Percentiles rank a stretch among this genome's conserved stretches.
Conservation (phyloP, 2,888 invertebrate species). For the Tenthredo mesomela region DNA sequence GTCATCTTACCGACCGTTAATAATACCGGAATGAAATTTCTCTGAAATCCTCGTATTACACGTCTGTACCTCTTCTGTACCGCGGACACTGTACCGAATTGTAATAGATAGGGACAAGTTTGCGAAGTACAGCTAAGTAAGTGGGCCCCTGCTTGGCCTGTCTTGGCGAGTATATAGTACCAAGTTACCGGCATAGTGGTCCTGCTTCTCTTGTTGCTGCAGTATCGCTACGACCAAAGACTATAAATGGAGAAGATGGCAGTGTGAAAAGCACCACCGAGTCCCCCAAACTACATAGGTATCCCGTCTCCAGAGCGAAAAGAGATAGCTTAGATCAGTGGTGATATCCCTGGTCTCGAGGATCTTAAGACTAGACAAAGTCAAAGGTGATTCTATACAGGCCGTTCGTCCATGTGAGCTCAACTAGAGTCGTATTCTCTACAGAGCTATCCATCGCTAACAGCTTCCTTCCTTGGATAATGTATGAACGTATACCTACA, state of each 20-base stretch:
- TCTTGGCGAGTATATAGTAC: conserved; percentile 29
- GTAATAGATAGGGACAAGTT: conserved; percentile 49
- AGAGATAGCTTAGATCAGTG: conserved; percentile 24
- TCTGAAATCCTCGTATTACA: not conserved
- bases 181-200: conserved; percentile 37
- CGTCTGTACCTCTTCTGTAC: conserved; percentile 24
- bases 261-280: conserved; percentile 2
- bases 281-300: conserved; percentile 10
- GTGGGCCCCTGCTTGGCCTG: conserved; percentile 9
- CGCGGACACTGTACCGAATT: conserved; percentile 32
- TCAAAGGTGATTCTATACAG: conserved; percentile 8
- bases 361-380: not conserved
- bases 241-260: conserved; percentile 11
- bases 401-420: not conserved
- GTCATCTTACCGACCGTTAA: conserved; percentile 25
- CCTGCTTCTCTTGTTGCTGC: not conserved
- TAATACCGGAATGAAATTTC: conserved; percentile 12
- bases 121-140: conserved; percentile 42
- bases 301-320: conserved; percentile 3
- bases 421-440: not conserved
- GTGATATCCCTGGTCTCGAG: not conserved
- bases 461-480: not conserved
- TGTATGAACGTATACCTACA: not conserved
- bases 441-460: not conserved
- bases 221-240: not conserved